phyloP scores from a whole-genome alignment of 2,888 invertebrate genomes.

The Belgica antarctica region DNA sequence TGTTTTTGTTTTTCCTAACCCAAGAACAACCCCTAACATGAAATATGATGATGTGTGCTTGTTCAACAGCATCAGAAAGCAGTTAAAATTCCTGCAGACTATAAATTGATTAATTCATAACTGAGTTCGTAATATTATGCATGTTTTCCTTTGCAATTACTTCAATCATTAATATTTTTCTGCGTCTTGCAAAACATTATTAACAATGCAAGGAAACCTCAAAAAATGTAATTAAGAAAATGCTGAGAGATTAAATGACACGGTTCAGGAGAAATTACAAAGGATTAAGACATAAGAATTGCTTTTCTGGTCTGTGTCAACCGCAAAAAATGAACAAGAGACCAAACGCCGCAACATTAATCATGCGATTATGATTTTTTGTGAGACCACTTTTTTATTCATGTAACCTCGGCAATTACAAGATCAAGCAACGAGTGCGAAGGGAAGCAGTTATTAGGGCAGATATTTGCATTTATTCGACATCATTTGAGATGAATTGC shows the following conservation, averaged over 20 bases:
- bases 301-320: neutral
- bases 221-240: slow-evolving; percentile 36
- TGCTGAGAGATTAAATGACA: slow-evolving; percentile 17
- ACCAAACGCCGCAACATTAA: slow-evolving; percentile 6
- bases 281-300: slow-evolving; percentile 22
- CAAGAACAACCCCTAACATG: too few species aligned
- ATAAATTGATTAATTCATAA: slow-evolving; percentile 19
- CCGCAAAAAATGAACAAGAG: neutral
- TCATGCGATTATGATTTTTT: slow-evolving; percentile 26
- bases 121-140: slow-evolving; percentile 35
- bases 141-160: slow-evolving; percentile 21
- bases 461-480: slow-evolving; percentile 38
- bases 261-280: slow-evolving; percentile 11
- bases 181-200: neutral
- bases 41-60: too few species aligned
- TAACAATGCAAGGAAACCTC: slow-evolving; percentile 23
- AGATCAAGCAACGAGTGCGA: slow-evolving; percentile 15
- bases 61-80: slow-evolving; percentile 12
- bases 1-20: too few species aligned
- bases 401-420: slow-evolving; percentile 36
- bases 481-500: slow-evolving; percentile 21
- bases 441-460: neutral
- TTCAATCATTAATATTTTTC: slow-evolving; percentile 1
- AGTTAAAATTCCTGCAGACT: slow-evolving; percentile 6
- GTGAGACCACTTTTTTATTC: slow-evolving; percentile 41